phyloP scores from a whole-genome alignment of 2,888 invertebrate species.

The Meliscaeva auricollis region DNA sequence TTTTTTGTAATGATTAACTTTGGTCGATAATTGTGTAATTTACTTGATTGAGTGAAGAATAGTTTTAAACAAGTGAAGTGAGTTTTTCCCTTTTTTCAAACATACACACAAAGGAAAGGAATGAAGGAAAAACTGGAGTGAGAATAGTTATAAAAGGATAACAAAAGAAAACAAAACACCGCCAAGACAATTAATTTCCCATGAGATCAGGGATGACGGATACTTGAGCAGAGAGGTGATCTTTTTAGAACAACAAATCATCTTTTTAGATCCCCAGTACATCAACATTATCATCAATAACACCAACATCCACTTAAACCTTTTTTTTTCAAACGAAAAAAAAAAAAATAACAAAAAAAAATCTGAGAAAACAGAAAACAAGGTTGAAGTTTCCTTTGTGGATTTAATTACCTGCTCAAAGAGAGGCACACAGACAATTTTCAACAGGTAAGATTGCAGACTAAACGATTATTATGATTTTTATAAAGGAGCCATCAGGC shows the following conservation, averaged over 20 bases:
- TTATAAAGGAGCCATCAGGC: not conserved
- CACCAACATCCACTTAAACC: constrained; percentile 23
- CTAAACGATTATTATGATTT: constrained; percentile 32
- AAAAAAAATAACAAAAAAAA: not conserved
- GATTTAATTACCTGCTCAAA: constrained; percentile 73
- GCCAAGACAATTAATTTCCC: constrained; percentile 70
- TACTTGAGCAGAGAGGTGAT: constrained; percentile 66
- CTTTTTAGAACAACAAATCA: constrained; percentile 44
- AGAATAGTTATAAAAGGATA: constrained; percentile 54
- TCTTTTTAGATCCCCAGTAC: constrained; percentile 35
- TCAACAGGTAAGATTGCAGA: constrained; percentile 61
- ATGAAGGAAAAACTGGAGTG: constrained; percentile 47
- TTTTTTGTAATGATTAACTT: constrained; percentile 30
- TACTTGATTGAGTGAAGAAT: constrained; percentile 55
- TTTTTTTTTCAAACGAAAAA: constrained; percentile 9
- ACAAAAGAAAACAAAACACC: constrained; percentile 29
- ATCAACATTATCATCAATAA: constrained; percentile 49
- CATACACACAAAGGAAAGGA: constrained; percentile 3
- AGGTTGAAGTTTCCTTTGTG: constrained; percentile 69
- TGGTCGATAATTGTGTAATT: constrained; percentile 68
- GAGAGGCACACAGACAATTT: constrained; percentile 69
- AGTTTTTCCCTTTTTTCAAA: constrained; percentile 37
- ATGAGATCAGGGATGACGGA: constrained; percentile 74
- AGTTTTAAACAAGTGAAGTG: constrained; percentile 39
- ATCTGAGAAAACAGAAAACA: not conserved